Evolutionary conservation across 1,140 invertebrate genomes (phyloP).

Genomic region (Neuroterus valhalla): DNA sequence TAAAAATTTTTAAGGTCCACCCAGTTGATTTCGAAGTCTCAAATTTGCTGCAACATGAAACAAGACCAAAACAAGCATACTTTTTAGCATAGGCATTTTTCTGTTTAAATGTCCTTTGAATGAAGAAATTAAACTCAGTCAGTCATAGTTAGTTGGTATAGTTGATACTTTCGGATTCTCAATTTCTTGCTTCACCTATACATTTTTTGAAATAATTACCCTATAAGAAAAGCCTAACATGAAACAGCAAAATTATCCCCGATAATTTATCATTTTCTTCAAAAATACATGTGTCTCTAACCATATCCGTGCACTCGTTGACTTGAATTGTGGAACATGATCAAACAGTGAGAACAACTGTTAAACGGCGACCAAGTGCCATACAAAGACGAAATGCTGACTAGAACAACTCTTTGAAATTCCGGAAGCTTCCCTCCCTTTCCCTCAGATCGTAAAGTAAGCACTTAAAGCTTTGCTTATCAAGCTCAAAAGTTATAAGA

Average conservation of each 20-base stretch:
- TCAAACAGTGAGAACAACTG: neutral
- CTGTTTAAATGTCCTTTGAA: neutral
- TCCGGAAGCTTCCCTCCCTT: neutral
- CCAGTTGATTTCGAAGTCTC: too few relatives aligned
- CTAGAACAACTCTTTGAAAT: neutral
- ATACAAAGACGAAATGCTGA: conserved; percentile 32
- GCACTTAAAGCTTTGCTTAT: conserved; percentile 43
- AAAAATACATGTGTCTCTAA: neutral
- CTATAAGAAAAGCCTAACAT: too few relatives aligned
- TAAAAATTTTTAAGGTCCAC: too few relatives aligned
- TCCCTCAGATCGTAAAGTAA: conserved; percentile 36
- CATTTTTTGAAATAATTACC: neutral
- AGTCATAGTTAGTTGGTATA: too few relatives aligned
- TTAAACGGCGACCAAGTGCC: neutral
- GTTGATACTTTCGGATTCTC: too few relatives aligned
- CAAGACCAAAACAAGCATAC: too few relatives aligned
- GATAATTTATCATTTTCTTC: neutral
- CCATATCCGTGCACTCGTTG: neutral
- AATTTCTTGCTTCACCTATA: neutral
- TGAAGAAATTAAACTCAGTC: too few relatives aligned
- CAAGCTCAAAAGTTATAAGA: conserved; percentile 36
- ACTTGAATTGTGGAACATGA: neutral
- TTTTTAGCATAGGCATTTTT: neutral
- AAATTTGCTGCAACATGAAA: too few relatives aligned
- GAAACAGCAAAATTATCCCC: neutral